These are phyloP conservation scores for Agraylea sexmaculata DNA, from an alignment of 1,140 invertebrate species.

Conservation along the genomic window DNA sequence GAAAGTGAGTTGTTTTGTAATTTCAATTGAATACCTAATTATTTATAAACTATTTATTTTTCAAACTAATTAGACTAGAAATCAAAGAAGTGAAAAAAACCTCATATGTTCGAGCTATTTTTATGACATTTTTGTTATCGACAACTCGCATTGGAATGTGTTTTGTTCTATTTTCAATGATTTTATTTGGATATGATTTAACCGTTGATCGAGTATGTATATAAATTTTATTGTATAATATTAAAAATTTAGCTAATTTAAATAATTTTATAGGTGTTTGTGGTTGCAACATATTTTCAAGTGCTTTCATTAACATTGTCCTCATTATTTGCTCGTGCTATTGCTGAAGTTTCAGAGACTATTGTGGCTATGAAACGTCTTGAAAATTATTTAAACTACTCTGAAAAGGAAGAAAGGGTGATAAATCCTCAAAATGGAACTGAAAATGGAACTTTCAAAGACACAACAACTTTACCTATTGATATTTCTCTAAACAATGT, in stretches of 20 bases:
- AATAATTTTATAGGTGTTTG: slow-evolving; percentile 39
- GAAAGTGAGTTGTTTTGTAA: slow-evolving; percentile 32
- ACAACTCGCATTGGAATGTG: slow-evolving; percentile 55
- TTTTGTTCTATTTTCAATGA: slow-evolving; percentile 48
- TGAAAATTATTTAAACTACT: slow-evolving; percentile 39
- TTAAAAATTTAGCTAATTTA: neutral
- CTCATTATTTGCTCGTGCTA: slow-evolving; percentile 56
- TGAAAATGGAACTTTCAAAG: slow-evolving; percentile 13
- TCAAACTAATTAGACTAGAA: slow-evolving; percentile 41
- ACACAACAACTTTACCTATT: neutral
- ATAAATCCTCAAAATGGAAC: slow-evolving; percentile 15
- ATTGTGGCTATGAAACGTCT: slow-evolving; percentile 48
- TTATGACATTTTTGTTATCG: slow-evolving; percentile 53
- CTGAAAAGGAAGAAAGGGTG: slow-evolving; percentile 35
- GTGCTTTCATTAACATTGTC: slow-evolving; percentile 53
- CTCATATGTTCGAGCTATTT: slow-evolving; percentile 55
- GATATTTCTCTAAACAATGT: slow-evolving; percentile 12
- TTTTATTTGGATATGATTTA: slow-evolving; percentile 39
- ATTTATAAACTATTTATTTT: slow-evolving; percentile 5
- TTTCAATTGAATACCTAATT: slow-evolving; percentile 2
- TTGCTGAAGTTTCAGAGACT: slow-evolving; percentile 49
- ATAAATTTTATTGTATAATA: slow-evolving; percentile 6
- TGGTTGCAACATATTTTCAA: slow-evolving; percentile 52
- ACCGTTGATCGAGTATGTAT: slow-evolving; percentile 43
- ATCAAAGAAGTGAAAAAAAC: slow-evolving; percentile 48